Conservation (phyloP, 2,888 invertebrate species). For the Phymatocera aterrima region DNA sequence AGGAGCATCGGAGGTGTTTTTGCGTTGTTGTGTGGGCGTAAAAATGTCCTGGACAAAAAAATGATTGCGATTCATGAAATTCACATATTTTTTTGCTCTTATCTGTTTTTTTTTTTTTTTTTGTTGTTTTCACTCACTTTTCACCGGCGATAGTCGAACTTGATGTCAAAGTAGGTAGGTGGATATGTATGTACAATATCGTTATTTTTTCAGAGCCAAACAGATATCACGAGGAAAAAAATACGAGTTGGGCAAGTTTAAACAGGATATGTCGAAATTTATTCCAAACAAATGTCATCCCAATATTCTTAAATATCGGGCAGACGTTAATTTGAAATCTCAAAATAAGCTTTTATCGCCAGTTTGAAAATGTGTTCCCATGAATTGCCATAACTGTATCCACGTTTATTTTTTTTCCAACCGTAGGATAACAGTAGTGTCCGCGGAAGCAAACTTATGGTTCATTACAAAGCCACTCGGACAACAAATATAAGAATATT, state of each 20-base stretch:
- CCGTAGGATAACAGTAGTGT: no score
- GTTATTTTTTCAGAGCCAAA: no score
- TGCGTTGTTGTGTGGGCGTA: background rate
- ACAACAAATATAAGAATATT: background rate
- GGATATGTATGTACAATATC: no score
- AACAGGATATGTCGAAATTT: conserved; percentile 6
- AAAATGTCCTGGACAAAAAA: background rate
- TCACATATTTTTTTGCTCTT: background rate
- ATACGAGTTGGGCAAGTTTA: background rate
- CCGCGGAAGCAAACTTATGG: no score
- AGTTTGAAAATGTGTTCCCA: background rate
- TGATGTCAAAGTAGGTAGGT: no score
- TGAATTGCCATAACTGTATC: background rate
- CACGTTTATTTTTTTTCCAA: background rate
- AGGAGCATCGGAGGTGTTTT: background rate
- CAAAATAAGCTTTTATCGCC: background rate
- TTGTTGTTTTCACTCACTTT: background rate
- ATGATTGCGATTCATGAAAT: background rate
- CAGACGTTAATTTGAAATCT: background rate
- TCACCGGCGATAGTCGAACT: background rate
- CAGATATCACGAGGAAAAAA: background rate
- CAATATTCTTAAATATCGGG: background rate
- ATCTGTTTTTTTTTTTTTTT: no score
- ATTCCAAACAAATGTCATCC: conserved; percentile 24
- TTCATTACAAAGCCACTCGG: no score